Evolutionary conservation across 1,140 invertebrate genomes (phyloP).

Genomic region (Drosophila biarmipes): DNA sequence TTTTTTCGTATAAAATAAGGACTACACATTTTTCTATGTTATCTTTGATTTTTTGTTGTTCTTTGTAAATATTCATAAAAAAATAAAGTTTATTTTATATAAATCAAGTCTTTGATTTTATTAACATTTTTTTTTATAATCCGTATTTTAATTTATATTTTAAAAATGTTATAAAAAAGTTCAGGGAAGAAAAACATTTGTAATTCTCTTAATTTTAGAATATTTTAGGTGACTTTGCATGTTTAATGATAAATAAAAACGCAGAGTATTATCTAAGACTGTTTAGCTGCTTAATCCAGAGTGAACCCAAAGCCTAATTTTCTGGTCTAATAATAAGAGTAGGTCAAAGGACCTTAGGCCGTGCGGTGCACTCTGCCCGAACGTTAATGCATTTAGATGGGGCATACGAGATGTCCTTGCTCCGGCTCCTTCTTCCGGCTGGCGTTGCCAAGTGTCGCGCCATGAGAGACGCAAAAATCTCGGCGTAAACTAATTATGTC

Average conservation of each 20-base stretch:
- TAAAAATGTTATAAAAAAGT: no score
- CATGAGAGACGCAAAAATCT: slow-evolving; percentile 63
- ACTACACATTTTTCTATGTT: no score
- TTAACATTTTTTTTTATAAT: no score
- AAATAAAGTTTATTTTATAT: no score
- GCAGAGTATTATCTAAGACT: background rate
- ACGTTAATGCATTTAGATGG: slow-evolving; percentile 41
- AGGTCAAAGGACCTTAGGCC: slow-evolving; percentile 20
- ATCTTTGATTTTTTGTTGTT: no score
- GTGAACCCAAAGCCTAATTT: background rate
- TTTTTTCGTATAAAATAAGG: no score
- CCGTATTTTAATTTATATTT: no score
- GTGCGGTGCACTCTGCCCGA: slow-evolving; percentile 9
- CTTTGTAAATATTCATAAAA: no score
- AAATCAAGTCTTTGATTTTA: no score
- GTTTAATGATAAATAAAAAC: background rate
- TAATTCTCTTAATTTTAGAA: no score
- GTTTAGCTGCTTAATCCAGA: background rate
- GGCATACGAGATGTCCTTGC: slow-evolving; percentile 28
- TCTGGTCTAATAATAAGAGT: slow-evolving; percentile 3
- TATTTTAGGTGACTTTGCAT: no score
- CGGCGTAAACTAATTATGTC: slow-evolving; percentile 74
- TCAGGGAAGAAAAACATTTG: no score
- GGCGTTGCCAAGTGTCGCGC: slow-evolving; percentile 44
- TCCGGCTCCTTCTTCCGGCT: slow-evolving; percentile 5